Evolutionary conservation across 2,113 vertebrate species (phyloP).

Genomic region (Crocuta crocuta): DNA sequence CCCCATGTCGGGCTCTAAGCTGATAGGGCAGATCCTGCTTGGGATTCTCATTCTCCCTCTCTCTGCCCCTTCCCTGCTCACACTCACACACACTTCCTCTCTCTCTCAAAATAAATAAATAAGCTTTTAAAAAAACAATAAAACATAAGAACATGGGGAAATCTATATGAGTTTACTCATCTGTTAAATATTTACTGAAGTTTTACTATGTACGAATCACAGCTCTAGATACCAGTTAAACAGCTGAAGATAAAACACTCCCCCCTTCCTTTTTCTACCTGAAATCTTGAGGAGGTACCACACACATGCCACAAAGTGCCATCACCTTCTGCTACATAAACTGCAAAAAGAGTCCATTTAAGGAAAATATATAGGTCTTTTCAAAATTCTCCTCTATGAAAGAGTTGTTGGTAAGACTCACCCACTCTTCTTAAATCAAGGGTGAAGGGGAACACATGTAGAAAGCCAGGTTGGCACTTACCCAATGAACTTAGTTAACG

Average conservation of each 20-base stretch:
- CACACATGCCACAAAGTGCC: background rate
- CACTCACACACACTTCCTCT: too few species aligned
- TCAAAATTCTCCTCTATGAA: background rate
- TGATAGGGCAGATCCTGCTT: too few species aligned
- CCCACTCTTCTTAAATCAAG: background rate
- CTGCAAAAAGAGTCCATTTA: background rate
- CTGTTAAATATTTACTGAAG: background rate
- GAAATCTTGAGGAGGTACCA: background rate
- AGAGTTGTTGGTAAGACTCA: background rate
- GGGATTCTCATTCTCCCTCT: too few species aligned
- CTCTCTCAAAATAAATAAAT: too few species aligned
- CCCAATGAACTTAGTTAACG: background rate
- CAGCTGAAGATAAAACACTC: background rate
- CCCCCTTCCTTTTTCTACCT: background rate
- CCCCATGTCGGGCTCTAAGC: too few species aligned
- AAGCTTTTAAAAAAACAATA: background rate
- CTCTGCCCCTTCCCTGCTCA: too few species aligned
- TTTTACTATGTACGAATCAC: background rate
- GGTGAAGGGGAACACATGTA: background rate
- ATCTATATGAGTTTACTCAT: background rate
- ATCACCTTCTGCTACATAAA: background rate
- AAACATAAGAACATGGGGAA: background rate
- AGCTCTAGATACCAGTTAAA: background rate
- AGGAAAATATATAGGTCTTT: background rate
- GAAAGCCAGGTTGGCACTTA: background rate